A percentile compares a stretch with the other conserved stretches of the same genome.
phyloP scores from a whole-genome alignment of 1,140 invertebrate genomes.

The Leucophenga varia region DNA sequence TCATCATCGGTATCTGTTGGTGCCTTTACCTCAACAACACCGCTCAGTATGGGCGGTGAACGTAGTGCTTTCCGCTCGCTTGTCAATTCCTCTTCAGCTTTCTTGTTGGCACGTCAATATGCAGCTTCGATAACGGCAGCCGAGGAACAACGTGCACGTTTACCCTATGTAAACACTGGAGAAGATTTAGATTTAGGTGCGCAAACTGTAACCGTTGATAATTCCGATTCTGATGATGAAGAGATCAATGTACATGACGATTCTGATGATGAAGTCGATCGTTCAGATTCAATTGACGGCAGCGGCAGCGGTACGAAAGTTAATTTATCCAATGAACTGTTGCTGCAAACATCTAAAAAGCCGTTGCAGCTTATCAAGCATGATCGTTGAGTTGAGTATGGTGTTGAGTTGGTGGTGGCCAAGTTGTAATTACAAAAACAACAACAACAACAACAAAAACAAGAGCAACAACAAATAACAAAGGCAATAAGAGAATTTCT shows the following conservation, averaged over 20 bases:
- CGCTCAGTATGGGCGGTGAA: conserved; percentile 73
- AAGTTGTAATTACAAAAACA: conserved; percentile 7
- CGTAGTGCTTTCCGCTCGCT: conserved; percentile 80
- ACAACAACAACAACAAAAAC: too few relatives aligned
- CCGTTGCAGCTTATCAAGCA: conserved; percentile 52
- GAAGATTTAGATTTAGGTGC: conserved; percentile 61
- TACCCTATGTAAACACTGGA: conserved; percentile 28
- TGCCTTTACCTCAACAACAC: conserved; percentile 19
- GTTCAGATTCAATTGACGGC: conserved; percentile 19
- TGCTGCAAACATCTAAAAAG: conserved; percentile 28
- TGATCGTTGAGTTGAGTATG: conserved; percentile 30
- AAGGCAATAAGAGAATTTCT: conserved; percentile 22
- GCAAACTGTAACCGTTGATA: conserved; percentile 52
- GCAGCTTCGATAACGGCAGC: conserved; percentile 57
- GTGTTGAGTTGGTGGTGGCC: neutral
- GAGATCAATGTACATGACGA: conserved; percentile 68
- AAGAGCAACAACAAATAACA: neutral
- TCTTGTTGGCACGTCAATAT: conserved; percentile 58
- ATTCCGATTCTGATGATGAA: conserved; percentile 51
- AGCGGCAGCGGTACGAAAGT: conserved; percentile 38
- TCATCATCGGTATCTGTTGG: neutral
- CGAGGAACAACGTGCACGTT: conserved; percentile 35
- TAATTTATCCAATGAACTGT: conserved; percentile 42
- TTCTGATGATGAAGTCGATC: conserved; percentile 57
- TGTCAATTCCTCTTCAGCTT: conserved; percentile 57